Percentiles rank a stretch among this genome's conserved stretches.
These are phyloP conservation scores for Periophthalmodon schlosseri DNA, from an alignment of 2,113 vertebrate species.

Conservation along the genomic window DNA sequence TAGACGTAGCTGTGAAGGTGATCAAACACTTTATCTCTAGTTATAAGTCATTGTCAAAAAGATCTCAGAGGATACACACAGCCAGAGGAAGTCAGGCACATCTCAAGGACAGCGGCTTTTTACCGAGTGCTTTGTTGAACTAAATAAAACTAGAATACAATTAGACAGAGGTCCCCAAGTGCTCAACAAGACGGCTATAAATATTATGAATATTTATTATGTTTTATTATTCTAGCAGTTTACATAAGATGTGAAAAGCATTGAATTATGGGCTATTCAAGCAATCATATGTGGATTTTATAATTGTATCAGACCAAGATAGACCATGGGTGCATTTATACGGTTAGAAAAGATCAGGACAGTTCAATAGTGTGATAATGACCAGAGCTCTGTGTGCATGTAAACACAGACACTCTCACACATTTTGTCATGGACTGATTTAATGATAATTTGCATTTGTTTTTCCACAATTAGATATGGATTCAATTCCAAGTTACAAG, in stretches of 20 bases:
- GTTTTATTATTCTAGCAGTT: neutral
- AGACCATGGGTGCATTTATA: too few species aligned
- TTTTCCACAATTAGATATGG: neutral
- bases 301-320: neutral
- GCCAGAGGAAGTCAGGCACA: constrained; percentile 10
- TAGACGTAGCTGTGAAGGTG: constrained; percentile 21
- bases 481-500: neutral
- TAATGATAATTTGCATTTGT: neutral
- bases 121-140: constrained; percentile 8
- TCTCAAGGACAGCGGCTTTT: constrained; percentile 36
- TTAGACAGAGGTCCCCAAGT: neutral
- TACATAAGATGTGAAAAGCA: neutral
- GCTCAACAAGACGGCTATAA: constrained; percentile 1
- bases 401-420: neutral
- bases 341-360: too few species aligned
- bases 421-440: neutral
- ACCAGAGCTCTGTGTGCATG: too few species aligned
- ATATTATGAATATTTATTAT: neutral
- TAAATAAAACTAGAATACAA: constrained; percentile 15
- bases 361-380: too few species aligned
- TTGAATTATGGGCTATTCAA: neutral
- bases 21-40: constrained; percentile 33
- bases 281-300: neutral
- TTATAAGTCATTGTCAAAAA: constrained; percentile 36
- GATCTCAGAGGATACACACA: constrained; percentile 26